Evolutionary conservation across 2,797 vertebrate genomes (phyloP), one percentile per base, ranked within the genome.

Genomic region (Notoglanidium macrostoma): DNA sequence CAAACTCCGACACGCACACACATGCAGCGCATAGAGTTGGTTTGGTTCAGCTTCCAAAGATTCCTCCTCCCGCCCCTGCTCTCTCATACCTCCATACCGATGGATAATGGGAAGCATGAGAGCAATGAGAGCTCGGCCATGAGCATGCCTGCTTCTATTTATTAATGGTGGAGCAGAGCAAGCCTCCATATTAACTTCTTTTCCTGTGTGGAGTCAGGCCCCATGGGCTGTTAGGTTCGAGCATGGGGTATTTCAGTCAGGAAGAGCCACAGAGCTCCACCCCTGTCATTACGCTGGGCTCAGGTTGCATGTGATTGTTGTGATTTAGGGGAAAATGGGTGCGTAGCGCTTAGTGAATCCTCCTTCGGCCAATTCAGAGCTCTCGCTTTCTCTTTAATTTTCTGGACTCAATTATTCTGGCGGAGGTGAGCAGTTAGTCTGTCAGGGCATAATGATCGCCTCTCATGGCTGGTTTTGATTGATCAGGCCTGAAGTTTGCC

Each of bases 351-450:
- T 68, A 83, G 88, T 89, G 90, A 90, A 89, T 94, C 94, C 94
- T 94, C 92, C 94, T 92, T 92, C 89, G 88, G 90, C 91, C 94
- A 92, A 94, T 93, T 92, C 92, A 74, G 92, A 94, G 91, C 72
- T 63, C 46, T 80, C 74, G n/a, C 46, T 84, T 88, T 87, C 93
- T 91, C 94, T 95, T 95, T 95, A 93, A 96, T 96, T 95, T 95
- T 91, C 81, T 73, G 44, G 84, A 89, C 91, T 32, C 93, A 94
- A 94, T 95, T 94, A 94, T 95, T 94, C 93, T 93, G 92, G 93
- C 92, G 90, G 90, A 92, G 91, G 88, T 91, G 90, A 90, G 92
- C 91, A 92, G 93, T 94, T 94, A 94, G 93, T 92, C 93, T 93
- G 93, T 59, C 77, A 86, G 46, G 54, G 68, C 17, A 29, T 68